A percentile compares a stretch with the other conserved stretches of the same genome.
Evolutionary conservation across 37 sponge, comb jelly and placozoan genomes (phyloP).

Genomic region (Chondrosia reniformis): DNA sequence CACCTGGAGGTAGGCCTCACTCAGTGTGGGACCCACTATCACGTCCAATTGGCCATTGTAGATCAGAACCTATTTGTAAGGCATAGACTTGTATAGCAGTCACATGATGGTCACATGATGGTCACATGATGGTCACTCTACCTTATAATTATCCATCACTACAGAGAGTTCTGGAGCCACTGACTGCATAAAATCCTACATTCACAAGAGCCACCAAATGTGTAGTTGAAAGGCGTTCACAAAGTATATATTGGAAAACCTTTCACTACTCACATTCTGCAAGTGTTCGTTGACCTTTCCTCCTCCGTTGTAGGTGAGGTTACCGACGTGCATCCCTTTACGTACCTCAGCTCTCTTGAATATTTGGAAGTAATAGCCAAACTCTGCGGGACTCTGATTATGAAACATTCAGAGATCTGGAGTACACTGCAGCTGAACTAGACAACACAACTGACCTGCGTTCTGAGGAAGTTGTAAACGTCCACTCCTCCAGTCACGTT

Average conservation of each 20-base stretch:
- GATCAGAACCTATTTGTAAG: constrained; percentile 50
- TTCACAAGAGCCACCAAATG: too few relatives aligned
- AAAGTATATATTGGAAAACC: too few relatives aligned
- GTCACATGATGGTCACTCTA: neutral
- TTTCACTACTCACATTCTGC: constrained; percentile 48
- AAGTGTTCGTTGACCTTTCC: constrained; percentile 13
- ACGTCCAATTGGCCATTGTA: constrained; percentile 91
- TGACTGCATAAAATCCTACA: constrained; percentile 75
- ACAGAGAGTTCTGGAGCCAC: constrained; percentile 38
- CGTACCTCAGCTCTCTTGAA: constrained; percentile 35
- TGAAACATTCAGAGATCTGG: neutral
- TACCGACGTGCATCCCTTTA: constrained; percentile 76
- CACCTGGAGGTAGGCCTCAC: constrained; percentile 51
- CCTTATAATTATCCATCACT: constrained; percentile 83
- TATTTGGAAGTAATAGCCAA: constrained; percentile 56
- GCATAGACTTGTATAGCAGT: neutral
- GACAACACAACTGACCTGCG: constrained; percentile 14
- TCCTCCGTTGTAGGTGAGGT: constrained; percentile 49
- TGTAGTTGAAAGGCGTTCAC: too few relatives aligned
- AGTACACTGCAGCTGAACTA: neutral
- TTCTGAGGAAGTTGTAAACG: constrained; percentile 67
- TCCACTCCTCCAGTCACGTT: constrained; percentile 76
- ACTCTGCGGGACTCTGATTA: constrained; percentile 53
- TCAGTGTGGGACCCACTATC: constrained; percentile 81
- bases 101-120: neutral